A percentile compares a stretch with the other conserved stretches of the same genome.
phyloP scores from a whole-genome alignment of 2,797 vertebrate genomes.

The Sparus aurata region DNA sequence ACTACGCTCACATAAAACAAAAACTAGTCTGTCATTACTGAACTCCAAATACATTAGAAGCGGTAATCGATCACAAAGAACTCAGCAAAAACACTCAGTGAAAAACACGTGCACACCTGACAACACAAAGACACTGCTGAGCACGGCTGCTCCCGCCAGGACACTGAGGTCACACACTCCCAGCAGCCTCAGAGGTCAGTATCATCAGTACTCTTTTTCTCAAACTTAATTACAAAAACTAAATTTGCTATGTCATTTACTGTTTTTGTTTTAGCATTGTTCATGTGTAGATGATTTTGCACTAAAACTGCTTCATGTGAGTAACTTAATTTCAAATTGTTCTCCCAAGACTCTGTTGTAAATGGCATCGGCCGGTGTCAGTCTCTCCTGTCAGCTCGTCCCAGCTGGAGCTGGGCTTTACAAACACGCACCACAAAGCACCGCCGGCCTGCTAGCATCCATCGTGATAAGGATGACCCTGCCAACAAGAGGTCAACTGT shows the following conservation, averaged over 20 bases:
- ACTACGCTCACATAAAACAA: constrained; percentile 60
- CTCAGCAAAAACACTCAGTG: constrained; percentile 31
- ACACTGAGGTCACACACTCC: constrained; percentile 60
- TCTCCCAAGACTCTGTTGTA: constrained; percentile 40
- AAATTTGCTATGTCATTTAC: too few relatives aligned
- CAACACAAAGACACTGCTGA: constrained; percentile 6
- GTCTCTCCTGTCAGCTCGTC: constrained; percentile 27
- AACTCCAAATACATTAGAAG: neutral
- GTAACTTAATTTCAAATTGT: neutral
- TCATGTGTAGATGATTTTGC: neutral
- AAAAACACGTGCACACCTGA: constrained; percentile 20
- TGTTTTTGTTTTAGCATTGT: neutral
- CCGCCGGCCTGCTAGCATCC: neutral
- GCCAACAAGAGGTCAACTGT: constrained; percentile 63
- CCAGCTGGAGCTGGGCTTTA: constrained; percentile 53
- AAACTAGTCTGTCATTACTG: neutral
- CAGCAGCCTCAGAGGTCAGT: constrained; percentile 58
- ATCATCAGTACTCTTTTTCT: neutral
- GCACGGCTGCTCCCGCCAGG: constrained; percentile 6
- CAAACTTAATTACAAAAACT: neutral
- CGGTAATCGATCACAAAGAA: neutral
- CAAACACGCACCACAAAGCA: constrained; percentile 23
- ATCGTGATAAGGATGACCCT: constrained; percentile 37
- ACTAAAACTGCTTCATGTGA: neutral
- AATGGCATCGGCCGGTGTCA: constrained; percentile 38